Evolutionary conservation across 2,888 invertebrate species (phyloP), one percentile per base, ranked within the genome.

Genomic region (Ormyrus thymus): DNA sequence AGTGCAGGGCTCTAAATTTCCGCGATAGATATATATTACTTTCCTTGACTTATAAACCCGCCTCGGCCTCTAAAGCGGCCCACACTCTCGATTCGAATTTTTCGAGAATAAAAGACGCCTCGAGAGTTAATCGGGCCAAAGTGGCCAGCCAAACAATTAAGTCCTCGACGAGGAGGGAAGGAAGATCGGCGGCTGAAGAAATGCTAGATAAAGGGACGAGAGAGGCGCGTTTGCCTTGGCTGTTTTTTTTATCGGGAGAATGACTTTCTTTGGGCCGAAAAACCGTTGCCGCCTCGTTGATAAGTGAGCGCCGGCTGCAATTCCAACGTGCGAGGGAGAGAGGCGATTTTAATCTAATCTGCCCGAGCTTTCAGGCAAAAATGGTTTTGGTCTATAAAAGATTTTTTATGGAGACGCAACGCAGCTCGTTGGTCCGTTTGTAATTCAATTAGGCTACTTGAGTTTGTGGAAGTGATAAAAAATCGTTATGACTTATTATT

Each of bases 331-430:
- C 56, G 3, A 43, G 66, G 53, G 66, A 66, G n/a, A 66, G 53
- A 53, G 56, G 43, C 59, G 65, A 65, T 74, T 58, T 65, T 65
- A 65, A 74, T 74, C 64, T 74, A 65, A 74, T 74, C 65, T 65
- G 9, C 48, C 15, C 55, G 48, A 62, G 55, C 68, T 56, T 68
- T 68, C 53, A 48, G 43, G 29, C 29, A 7, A n/a, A 51, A 59
- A 70, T 70, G 50, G 9, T 59, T 70, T 70, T 29, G 15, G 59
- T 70, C 59, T 59, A 58, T 58, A 58, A 58, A 45, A 45, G 61
- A 43, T 11, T 10, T 45, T 15, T 9, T 50, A 11, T 45, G 29
- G 29, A 29, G 29, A 4, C 4, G 29, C 29, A 29, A 4, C 29
- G 29, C 29, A 4, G 29, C 29, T 29, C 29, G 29, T 29, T 29